phyloP scores from a whole-genome alignment of 2,797 vertebrate genomes.

The Prunella strophiata region DNA sequence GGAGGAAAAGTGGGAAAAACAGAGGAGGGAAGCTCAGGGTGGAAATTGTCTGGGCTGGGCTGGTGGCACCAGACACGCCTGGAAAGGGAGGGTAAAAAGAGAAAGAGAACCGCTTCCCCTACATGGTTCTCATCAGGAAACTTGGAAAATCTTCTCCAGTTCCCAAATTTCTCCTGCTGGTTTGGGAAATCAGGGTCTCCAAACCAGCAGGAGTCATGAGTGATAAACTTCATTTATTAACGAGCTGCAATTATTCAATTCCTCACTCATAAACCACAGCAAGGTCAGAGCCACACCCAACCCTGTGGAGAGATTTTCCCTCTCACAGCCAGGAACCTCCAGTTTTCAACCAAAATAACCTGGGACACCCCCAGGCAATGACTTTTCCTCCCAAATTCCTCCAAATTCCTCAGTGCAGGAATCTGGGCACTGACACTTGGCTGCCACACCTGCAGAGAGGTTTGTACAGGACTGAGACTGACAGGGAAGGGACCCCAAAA shows the following conservation, averaged over 20 bases:
- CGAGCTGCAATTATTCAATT: neutral
- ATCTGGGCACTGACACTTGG: neutral
- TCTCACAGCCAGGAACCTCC: neutral
- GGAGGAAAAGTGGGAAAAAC: neutral
- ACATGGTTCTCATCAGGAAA: neutral
- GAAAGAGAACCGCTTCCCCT: neutral
- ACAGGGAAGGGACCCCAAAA: neutral
- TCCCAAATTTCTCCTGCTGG: neutral
- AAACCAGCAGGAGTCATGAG: neutral
- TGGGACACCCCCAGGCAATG: neutral
- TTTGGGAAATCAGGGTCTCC: neutral
- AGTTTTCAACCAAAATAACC: neutral
- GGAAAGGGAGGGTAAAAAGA: neutral
- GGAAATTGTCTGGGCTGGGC: neutral
- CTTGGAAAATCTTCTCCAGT: neutral
- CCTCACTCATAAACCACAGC: neutral
- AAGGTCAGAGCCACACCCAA: neutral
- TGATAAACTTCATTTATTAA: neutral
- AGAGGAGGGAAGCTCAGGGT: neutral
- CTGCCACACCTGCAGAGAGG: fast-evolving
- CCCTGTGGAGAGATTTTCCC: neutral
- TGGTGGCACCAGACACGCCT: neutral
- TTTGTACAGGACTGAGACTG: neutral
- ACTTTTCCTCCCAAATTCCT: neutral
- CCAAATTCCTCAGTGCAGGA: no score